Conservation (phyloP, 1,140 invertebrate genomes). For the Geopemphigus sp. region DNA sequence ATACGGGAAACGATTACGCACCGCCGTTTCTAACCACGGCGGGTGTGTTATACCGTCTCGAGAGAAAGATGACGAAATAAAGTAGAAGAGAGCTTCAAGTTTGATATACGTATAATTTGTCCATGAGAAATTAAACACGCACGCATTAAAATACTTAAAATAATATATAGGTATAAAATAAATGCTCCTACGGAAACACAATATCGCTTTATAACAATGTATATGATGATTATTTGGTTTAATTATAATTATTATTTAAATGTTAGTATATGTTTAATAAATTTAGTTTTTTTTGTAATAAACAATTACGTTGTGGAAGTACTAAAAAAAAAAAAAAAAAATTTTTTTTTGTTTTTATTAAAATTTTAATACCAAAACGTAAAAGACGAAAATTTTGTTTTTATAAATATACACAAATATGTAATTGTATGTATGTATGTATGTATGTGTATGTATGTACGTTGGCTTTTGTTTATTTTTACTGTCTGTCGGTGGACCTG, state of each 20-base stretch:
- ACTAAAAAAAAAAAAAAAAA: slow-evolving; percentile 17
- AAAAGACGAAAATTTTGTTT: slow-evolving; percentile 39
- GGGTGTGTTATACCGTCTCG: background rate
- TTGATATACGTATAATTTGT: slow-evolving; percentile 48
- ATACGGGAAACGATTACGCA: background rate
- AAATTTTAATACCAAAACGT: slow-evolving; percentile 48
- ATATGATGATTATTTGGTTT: slow-evolving; percentile 41
- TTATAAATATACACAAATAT: slow-evolving; percentile 40
- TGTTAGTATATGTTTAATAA: slow-evolving; percentile 44
- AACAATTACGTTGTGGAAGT: slow-evolving; percentile 46
- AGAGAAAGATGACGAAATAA: slow-evolving; percentile 31
- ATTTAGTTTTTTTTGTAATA: slow-evolving; percentile 32
- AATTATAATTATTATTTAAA: slow-evolving; percentile 17
- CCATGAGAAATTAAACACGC: slow-evolving; percentile 46
- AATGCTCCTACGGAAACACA: slow-evolving; percentile 46
- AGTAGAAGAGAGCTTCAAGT: slow-evolving; percentile 47
- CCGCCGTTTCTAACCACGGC: too few relatives aligned
- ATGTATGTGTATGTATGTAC: slow-evolving; percentile 29
- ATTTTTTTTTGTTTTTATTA: background rate
- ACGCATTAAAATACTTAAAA: slow-evolving; percentile 49
- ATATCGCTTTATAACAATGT: slow-evolving; percentile 34
- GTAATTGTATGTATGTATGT: slow-evolving; percentile 18
- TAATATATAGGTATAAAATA: slow-evolving; percentile 50
- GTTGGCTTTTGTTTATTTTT: slow-evolving; percentile 56
- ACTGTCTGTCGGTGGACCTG: slow-evolving; percentile 87